A percentile compares a stretch with the other conserved stretches of the same genome.
Evolutionary conservation across 2,888 invertebrate genomes (phyloP).

Genomic region (Ptilodon capucinus): DNA sequence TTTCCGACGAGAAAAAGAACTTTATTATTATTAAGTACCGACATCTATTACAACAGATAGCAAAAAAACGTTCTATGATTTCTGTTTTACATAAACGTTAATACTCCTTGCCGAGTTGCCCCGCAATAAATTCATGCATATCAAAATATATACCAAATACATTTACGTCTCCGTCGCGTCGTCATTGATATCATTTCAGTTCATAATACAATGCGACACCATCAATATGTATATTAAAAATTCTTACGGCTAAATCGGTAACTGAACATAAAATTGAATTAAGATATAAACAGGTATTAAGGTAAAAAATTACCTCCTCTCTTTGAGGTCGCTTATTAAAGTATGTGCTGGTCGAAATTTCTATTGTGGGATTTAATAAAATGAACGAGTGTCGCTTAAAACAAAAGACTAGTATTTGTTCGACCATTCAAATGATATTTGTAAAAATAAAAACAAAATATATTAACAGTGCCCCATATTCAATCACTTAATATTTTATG

Average conservation of each 20-base stretch:
- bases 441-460: conserved; percentile 31
- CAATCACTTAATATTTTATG: conserved; percentile 42
- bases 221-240: conserved; percentile 51
- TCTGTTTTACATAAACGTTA: conserved; percentile 50
- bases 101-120: conserved; percentile 45
- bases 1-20: conserved; percentile 47
- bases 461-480: conserved; percentile 46
- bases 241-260: conserved; percentile 59
- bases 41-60: conserved; percentile 60
- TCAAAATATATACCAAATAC: conserved; percentile 78
- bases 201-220: conserved; percentile 58
- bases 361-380: background rate
- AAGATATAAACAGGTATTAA: conserved; percentile 2
- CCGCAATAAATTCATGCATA: conserved; percentile 73
- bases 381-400: conserved; percentile 36
- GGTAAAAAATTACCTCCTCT: no score
- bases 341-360: background rate
- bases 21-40: conserved; percentile 67
- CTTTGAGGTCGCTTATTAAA: no score
- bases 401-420: conserved; percentile 60
- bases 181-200: conserved; percentile 55
- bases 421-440: conserved; percentile 36
- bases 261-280: conserved; percentile 37
- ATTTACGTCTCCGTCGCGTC: conserved; percentile 50
- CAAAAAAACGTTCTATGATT: conserved; percentile 44